These are phyloP conservation scores for Lycia hirtaria DNA, from an alignment of 2,888 invertebrate genomes.

Conservation along the genomic window DNA sequence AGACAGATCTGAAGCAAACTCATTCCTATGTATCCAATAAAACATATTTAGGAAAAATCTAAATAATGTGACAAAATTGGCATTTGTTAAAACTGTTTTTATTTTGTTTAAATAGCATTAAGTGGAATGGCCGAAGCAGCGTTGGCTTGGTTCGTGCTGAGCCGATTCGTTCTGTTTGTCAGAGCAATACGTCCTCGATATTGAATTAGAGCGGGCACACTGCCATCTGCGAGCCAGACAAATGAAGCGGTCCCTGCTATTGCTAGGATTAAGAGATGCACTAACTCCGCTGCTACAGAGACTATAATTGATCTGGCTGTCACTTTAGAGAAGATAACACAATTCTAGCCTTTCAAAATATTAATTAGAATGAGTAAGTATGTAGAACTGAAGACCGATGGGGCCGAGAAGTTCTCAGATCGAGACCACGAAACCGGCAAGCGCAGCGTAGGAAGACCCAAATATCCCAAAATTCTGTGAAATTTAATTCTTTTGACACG, in stretches of 20 bases:
- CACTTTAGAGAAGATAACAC: neutral
- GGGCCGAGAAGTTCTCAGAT: too few species aligned
- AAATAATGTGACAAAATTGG: neutral
- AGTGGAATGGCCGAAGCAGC: conserved; percentile 1
- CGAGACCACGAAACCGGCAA: too few species aligned
- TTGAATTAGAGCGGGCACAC: conserved; percentile 35
- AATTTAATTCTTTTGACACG: too few species aligned
- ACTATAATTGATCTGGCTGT: conserved; percentile 3
- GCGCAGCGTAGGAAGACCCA: too few species aligned
- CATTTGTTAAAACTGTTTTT: neutral
- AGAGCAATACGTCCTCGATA: conserved; percentile 28
- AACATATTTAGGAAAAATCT: neutral
- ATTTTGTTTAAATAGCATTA: conserved; percentile 6
- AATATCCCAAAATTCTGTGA: too few species aligned
- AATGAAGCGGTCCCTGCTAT: conserved; percentile 33
- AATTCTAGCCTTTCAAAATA: too few species aligned
- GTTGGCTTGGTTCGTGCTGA: conserved; percentile 12
- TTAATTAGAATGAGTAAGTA: too few species aligned
- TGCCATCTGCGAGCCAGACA: conserved; percentile 32
- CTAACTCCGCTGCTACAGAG: neutral
- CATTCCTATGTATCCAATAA: too few species aligned
- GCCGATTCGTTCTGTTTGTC: conserved; percentile 23
- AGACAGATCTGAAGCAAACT: too few species aligned
- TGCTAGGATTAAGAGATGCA: conserved; percentile 30
- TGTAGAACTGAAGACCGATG: too few species aligned